These are phyloP conservation scores for Euproctis similis DNA, from an alignment of 2,888 invertebrate species.

Conservation along the genomic window DNA sequence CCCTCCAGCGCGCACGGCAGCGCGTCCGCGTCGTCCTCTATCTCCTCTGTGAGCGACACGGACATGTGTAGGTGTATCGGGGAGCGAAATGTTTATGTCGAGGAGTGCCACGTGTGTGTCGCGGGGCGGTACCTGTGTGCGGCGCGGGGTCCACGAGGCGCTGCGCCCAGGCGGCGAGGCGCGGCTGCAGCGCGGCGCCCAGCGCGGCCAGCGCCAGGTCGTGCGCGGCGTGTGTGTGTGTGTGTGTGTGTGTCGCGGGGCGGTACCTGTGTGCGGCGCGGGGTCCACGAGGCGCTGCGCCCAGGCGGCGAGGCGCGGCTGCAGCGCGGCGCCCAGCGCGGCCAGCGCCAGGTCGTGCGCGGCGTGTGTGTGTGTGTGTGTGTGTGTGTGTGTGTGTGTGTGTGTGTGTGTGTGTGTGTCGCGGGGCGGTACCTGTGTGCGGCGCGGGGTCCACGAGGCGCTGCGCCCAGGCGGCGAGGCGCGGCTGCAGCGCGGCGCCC, in stretches of 20 bases:
- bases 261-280: constrained; percentile 23
- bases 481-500: constrained; percentile 42
- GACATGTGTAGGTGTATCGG: too few species aligned
- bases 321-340: constrained; percentile 39
- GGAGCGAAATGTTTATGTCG: too few species aligned
- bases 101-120: constrained; percentile 22
- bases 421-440: constrained; percentile 47
- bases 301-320: constrained; percentile 40
- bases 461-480: constrained; percentile 38
- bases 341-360: constrained; percentile 40
- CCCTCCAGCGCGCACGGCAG: constrained; percentile 48
- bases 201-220: constrained; percentile 38
- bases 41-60: constrained; percentile 29
- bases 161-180: constrained; percentile 42
- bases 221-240: constrained; percentile 43
- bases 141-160: constrained; percentile 43
- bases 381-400: constrained; percentile 24
- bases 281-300: constrained; percentile 41
- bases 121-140: constrained; percentile 31
- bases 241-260: neutral
- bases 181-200: too few species aligned
- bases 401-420: constrained; percentile 30
- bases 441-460: constrained; percentile 31
- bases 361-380: constrained; percentile 22
- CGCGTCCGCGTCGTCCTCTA: constrained; percentile 53